Conservation (phyloP, 2,888 invertebrate genomes). For the Thymelicus sylvestris region DNA sequence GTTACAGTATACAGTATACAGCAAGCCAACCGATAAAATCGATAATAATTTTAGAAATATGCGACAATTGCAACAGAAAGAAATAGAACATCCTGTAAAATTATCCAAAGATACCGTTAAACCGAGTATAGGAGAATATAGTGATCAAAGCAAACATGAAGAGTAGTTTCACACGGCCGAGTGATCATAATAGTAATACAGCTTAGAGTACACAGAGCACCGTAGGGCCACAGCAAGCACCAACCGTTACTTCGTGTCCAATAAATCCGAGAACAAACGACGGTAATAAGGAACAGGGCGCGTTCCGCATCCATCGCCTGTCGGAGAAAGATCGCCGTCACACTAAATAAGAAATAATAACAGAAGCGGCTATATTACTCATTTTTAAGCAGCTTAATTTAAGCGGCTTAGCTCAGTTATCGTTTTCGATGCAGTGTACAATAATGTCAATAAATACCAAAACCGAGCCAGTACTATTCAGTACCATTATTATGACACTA, state of each 20-base stretch:
- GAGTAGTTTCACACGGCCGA: constrained; percentile 25
- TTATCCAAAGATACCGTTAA: not conserved
- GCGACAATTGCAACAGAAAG: not conserved
- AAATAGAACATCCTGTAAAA: not conserved
- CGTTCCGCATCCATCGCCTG: constrained; percentile 74
- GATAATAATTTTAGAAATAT: no score
- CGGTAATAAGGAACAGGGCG: constrained; percentile 72
- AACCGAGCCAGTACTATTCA: no score
- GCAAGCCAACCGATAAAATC: no score
- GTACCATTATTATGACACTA: no score
- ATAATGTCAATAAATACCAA: not conserved
- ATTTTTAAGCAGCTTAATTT: not conserved
- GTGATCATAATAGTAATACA: constrained; percentile 26
- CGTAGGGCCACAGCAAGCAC: constrained; percentile 46
- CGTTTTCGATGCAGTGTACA: not conserved
- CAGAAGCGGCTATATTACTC: not conserved
- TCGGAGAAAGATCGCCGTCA: constrained; percentile 49
- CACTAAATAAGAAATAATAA: constrained; percentile 26
- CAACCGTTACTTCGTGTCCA: constrained; percentile 79
- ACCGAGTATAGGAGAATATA: not conserved
- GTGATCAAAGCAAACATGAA: constrained; percentile 9
- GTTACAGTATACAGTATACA: no score
- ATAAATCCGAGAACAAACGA: constrained; percentile 79
- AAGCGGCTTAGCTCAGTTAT: not conserved
- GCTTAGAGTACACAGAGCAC: constrained; percentile 28